Evolutionary conservation across 2,888 invertebrate genomes (phyloP).

Genomic region (Furcula furcula): DNA sequence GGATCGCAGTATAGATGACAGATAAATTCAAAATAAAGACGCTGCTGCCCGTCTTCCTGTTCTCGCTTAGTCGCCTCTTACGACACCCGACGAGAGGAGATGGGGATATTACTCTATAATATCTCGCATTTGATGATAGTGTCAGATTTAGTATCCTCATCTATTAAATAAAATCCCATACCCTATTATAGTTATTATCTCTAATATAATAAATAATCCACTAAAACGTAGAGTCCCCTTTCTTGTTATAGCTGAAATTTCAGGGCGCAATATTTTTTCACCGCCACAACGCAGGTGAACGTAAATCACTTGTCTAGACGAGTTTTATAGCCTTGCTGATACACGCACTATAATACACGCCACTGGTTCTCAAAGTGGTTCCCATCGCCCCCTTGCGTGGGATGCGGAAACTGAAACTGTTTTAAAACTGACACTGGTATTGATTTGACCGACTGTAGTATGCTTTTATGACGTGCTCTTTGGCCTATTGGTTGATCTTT

Average conservation of each 20-base stretch:
- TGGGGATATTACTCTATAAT: too few species aligned
- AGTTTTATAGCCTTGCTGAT: conserved; percentile 62
- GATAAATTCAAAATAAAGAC: too few species aligned
- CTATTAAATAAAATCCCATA: too few species aligned
- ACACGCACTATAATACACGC: conserved; percentile 55
- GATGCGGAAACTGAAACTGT: conserved; percentile 1
- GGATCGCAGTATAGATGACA: too few species aligned
- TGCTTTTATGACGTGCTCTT: background rate
- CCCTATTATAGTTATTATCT: too few species aligned
- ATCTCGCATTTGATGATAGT: too few species aligned
- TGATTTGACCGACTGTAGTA: background rate
- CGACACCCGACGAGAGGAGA: too few species aligned
- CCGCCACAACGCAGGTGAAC: conserved; percentile 54
- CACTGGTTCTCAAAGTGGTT: conserved; percentile 28
- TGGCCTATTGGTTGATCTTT: too few species aligned
- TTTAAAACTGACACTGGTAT: background rate
- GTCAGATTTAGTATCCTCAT: too few species aligned
- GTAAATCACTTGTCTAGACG: conserved; percentile 75
- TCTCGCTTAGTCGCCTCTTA: too few species aligned
- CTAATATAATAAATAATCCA: conserved; percentile 19
- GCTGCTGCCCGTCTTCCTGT: too few species aligned
- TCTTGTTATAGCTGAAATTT: conserved; percentile 1
- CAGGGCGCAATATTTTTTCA: conserved; percentile 23
- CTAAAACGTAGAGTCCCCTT: conserved; percentile 6
- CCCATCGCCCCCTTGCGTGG: background rate